phyloP scores from a whole-genome alignment of 2,113 vertebrate species.

The Clinocottus analis region DNA sequence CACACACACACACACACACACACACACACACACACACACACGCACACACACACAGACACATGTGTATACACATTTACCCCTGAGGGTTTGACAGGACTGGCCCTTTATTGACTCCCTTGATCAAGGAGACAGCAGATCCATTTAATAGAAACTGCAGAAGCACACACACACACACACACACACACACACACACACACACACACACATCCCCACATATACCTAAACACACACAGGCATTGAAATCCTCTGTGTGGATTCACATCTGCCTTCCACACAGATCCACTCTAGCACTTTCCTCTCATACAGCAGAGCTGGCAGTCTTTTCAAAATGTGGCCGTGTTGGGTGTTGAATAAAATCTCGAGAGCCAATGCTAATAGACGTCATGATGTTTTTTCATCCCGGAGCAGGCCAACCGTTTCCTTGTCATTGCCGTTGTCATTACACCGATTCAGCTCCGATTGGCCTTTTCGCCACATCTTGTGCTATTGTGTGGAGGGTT shows the following conservation, averaged over 20 bases:
- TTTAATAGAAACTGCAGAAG: slow-evolving; percentile 76
- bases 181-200: slow-evolving; percentile 27
- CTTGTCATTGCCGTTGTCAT: slow-evolving; percentile 13
- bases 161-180: slow-evolving; percentile 29
- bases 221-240: slow-evolving; percentile 39
- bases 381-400: slow-evolving; percentile 32
- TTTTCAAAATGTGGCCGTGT: slow-evolving; percentile 50
- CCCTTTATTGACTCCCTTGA: slow-evolving; percentile 83
- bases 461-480: slow-evolving; percentile 29
- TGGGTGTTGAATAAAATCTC: slow-evolving; percentile 46
- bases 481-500: slow-evolving; percentile 19
- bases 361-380: slow-evolving; percentile 34
- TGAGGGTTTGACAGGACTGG: slow-evolving; percentile 78
- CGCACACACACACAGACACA: slow-evolving; percentile 29
- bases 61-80: slow-evolving; percentile 67
- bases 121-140: slow-evolving; percentile 82
- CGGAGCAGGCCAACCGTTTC: not conserved
- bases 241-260: slow-evolving; percentile 74
- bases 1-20: slow-evolving; percentile 43
- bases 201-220: slow-evolving; percentile 16
- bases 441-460: slow-evolving; percentile 25
- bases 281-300: slow-evolving; percentile 51
- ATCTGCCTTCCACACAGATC: slow-evolving; percentile 69
- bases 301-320: slow-evolving; percentile 51
- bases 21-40: slow-evolving; percentile 30